Conservation (phyloP, 2,113 vertebrate species). For the Isichthys henryi region DNA sequence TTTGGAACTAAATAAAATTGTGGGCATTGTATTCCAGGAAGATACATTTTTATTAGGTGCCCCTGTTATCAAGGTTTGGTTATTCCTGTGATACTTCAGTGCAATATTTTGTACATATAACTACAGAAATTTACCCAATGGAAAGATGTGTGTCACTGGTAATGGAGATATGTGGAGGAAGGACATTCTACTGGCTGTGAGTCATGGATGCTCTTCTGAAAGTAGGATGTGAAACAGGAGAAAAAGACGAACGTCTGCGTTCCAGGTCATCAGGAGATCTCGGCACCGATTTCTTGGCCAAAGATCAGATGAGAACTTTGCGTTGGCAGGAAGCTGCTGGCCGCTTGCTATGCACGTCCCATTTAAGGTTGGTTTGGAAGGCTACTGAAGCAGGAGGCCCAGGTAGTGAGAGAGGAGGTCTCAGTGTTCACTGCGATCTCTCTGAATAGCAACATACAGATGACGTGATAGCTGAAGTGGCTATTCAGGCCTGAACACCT, state of each 20-base stretch:
- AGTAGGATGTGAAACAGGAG: neutral
- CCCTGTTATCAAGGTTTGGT: neutral
- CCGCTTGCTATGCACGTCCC: neutral
- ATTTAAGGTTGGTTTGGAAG: neutral
- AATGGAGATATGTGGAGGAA: neutral
- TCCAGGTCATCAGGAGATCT: neutral
- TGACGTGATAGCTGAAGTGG: neutral
- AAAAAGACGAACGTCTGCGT: neutral
- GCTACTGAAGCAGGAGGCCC: neutral
- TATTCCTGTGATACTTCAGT: neutral
- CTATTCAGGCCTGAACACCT: neutral
- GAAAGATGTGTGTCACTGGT: neutral
- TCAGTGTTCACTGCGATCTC: neutral
- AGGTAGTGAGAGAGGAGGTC: neutral
- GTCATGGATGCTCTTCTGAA: neutral
- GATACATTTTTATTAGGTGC: neutral
- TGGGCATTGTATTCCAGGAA: neutral
- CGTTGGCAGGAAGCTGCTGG: neutral
- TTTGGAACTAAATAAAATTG: neutral
- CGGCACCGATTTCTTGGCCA: neutral
- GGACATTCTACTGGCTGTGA: neutral
- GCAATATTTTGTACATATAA: neutral
- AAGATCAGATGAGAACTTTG: neutral
- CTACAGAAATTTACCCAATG: neutral
- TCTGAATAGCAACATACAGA: neutral